These are phyloP conservation scores for Vimba vimba DNA, from an alignment of 2,113 vertebrate genomes.

Conservation along the genomic window DNA sequence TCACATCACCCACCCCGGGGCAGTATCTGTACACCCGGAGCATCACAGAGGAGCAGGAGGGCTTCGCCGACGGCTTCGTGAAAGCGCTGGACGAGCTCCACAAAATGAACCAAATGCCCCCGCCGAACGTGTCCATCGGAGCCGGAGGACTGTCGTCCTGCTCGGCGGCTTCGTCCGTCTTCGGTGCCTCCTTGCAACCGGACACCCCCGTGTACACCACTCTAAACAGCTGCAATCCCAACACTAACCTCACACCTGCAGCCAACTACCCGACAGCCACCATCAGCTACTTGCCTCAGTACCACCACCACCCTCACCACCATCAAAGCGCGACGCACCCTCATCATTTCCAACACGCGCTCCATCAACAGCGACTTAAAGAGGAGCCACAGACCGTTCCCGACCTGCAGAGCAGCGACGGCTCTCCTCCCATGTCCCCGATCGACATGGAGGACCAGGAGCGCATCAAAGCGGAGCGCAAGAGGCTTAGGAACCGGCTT, in stretches of 20 bases:
- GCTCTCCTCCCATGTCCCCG: conserved; percentile 86
- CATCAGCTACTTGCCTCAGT: conserved; percentile 82
- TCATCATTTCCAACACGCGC: conserved; percentile 75
- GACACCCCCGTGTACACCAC: conserved; percentile 88
- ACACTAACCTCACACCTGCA: conserved; percentile 74
- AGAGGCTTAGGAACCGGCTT: conserved; percentile 87
- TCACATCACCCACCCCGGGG: conserved; percentile 84
- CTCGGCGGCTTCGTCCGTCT: conserved; percentile 74
- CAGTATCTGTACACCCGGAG: conserved; percentile 81
- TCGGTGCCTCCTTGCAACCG: conserved; percentile 74
- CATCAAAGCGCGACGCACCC: conserved; percentile 72
- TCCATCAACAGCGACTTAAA: conserved; percentile 78
- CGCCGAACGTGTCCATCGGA: conserved; percentile 89
- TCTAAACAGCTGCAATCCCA: conserved; percentile 79
- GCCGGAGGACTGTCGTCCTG: conserved; percentile 70
- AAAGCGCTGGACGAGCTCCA: conserved; percentile 93
- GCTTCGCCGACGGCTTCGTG: conserved; percentile 87
- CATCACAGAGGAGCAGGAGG: conserved; percentile 89
- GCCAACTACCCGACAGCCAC: conserved; percentile 76
- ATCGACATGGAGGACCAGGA: conserved; percentile 92
- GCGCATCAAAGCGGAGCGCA: conserved; percentile 89
- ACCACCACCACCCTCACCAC: conserved; percentile 71
- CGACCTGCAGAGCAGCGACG: conserved; percentile 82
- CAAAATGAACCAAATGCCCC: conserved; percentile 91
- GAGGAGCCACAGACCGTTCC: conserved; percentile 92